Base-by-base conservation (phyloP, 2,797 vertebrate species). In the Odontamblyopus rebecca region DNA sequence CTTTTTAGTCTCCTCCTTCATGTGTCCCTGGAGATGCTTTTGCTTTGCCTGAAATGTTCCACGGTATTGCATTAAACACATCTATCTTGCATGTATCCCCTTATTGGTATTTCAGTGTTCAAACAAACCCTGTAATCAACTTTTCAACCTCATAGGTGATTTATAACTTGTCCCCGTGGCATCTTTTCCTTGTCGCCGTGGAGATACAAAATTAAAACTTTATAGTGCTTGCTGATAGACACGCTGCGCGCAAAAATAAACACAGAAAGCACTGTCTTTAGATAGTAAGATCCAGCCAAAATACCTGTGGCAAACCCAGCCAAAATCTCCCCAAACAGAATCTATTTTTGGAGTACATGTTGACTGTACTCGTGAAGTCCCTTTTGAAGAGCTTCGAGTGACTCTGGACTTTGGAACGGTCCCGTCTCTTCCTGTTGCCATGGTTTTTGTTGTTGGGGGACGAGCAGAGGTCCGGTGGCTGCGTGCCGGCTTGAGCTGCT, bases 381-480 rank as follows among this genome's bases (percentile, higher is more conserved):
- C 19, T 6, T 50, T 48, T 50, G 71, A 75, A 79, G 72, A 69
- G 69, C 54, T 69, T 13, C 41, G 61, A 68, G 19, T 2, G 54
- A 72, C 80, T 68, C 81, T 68, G 73, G 83, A 84, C 83, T 85
- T 73, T 88, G 88, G 85, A 89, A 75, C 68, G 57, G 71, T 86
- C 83, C 76, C 5, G 74, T 68, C 84, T 86, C 85, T 85, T 84
- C 85, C 82, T 85, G 87, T 89, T 90, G 91, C 89, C 85, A 87
- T 90, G 85, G 80, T 85, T 87, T 84, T 86, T 86, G 83, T 87
- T 89, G 87, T 90, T 59, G 79, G 89, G 79, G 88, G 83, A 92
- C 89, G 88, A 90, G 91, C 87, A 86, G 88, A 83, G 71, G 86
- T 83, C 89, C 89, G 88, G 89, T 89, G 89, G 85, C 90, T 83